These are phyloP conservation scores for Philopedon plagiatum DNA, from an alignment of 2,888 invertebrate genomes.

Conservation along the genomic window DNA sequence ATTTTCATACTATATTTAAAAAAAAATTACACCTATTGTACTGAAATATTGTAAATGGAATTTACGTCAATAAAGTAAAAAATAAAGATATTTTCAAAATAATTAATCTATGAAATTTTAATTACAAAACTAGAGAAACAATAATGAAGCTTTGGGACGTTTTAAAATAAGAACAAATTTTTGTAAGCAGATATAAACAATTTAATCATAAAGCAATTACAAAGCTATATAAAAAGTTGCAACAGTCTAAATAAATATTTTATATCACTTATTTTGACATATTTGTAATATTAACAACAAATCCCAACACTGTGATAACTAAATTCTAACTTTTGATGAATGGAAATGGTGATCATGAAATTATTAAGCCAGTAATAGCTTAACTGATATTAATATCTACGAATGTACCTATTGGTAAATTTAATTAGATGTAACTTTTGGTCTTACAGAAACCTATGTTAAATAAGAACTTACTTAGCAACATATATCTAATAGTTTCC, in stretches of 20 bases:
- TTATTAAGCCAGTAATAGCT: conserved; percentile 17
- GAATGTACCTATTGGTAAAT: conserved; percentile 11
- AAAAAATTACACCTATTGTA: too few species aligned
- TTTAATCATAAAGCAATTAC: conserved; percentile 64
- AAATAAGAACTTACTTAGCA: conserved; percentile 26
- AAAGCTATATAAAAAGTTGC: conserved; percentile 66
- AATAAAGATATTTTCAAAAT: too few species aligned
- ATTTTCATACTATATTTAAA: too few species aligned
- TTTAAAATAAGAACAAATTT: conserved; percentile 8
- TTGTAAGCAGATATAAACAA: conserved; percentile 61
- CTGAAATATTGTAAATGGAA: too few species aligned
- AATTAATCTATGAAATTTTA: too few species aligned
- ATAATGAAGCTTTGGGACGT: too few species aligned
- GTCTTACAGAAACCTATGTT: conserved; percentile 27
- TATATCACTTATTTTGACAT: conserved; percentile 33
- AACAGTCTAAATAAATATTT: conserved; percentile 61
- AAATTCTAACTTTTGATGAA: conserved; percentile 23
- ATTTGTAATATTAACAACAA: conserved; percentile 28
- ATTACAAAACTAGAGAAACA: too few species aligned
- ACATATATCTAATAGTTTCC: conserved; percentile 27
- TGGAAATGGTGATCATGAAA: conserved; percentile 25
- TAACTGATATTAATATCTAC: conserved; percentile 12
- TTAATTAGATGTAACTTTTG: conserved; percentile 15
- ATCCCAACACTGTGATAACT: conserved; percentile 21
- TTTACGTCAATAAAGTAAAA: too few species aligned